Percentiles rank a stretch among this genome's conserved stretches.
These are phyloP conservation scores for Cebidichthys violaceus DNA, from an alignment of 2,113 vertebrate genomes.

Conservation along the genomic window DNA sequence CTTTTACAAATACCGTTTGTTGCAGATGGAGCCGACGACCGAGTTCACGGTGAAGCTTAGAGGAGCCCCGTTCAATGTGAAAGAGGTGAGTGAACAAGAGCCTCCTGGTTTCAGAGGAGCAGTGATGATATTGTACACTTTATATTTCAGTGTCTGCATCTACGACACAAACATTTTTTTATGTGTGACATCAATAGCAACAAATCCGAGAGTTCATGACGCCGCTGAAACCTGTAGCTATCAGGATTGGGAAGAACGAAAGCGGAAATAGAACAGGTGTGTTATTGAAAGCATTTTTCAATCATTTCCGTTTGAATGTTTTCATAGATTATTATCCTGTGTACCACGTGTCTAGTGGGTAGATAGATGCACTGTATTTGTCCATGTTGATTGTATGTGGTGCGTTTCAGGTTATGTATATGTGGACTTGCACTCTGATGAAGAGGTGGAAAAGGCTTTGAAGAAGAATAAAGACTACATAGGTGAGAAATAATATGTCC, in stretches of 20 bases:
- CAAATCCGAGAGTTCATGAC: slow-evolving; percentile 92
- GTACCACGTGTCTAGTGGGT: not conserved
- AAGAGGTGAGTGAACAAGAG: slow-evolving; percentile 83
- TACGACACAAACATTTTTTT: not conserved
- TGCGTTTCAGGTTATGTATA: slow-evolving; percentile 90
- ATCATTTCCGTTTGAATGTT: not conserved
- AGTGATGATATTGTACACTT: not conserved
- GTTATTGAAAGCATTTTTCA: not conserved
- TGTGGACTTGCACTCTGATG: slow-evolving; percentile 90
- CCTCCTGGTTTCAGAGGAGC: not conserved
- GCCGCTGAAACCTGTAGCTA: slow-evolving; percentile 90
- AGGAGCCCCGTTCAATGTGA: slow-evolving; percentile 89
- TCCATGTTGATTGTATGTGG: not conserved
- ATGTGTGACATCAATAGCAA: slow-evolving; percentile 80
- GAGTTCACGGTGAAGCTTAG: slow-evolving; percentile 90
- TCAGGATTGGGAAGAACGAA: slow-evolving; percentile 87
- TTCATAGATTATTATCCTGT: not conserved
- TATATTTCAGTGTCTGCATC: not conserved
- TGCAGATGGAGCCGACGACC: slow-evolving; percentile 80
- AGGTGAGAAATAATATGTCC: slow-evolving; percentile 81
- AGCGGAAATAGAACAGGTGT: slow-evolving; percentile 90
- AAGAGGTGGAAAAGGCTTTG: slow-evolving; percentile 90
- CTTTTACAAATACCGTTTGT: slow-evolving; percentile 32
- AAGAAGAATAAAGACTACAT: slow-evolving; percentile 93
- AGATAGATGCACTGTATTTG: not conserved